Percentiles rank a stretch among this genome's conserved stretches.
Conservation (phyloP, 1,140 invertebrate species). For the Brachionus paranguensis region DNA sequence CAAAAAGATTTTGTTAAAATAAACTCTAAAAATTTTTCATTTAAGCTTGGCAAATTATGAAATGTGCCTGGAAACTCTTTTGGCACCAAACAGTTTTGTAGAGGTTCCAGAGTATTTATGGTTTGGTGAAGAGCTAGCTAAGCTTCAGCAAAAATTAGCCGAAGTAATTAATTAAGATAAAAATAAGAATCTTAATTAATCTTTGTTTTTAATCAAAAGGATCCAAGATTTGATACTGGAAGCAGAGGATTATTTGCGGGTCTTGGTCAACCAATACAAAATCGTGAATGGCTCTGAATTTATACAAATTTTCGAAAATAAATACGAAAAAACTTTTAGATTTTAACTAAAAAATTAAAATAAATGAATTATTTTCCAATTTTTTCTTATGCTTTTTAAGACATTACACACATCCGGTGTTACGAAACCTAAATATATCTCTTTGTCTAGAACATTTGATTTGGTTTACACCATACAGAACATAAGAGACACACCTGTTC, state of each 20-base stretch:
- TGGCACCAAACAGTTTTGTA: not conserved
- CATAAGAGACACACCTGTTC: constrained; percentile 6
- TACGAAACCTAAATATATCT: not conserved
- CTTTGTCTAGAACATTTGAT: not conserved
- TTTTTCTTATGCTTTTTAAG: not conserved
- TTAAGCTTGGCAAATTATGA: constrained; percentile 10
- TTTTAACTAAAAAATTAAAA: constrained; percentile 12
- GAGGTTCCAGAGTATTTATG: constrained; percentile 28
- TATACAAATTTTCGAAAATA: not conserved
- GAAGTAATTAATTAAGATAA: not conserved
- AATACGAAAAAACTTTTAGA: not conserved
- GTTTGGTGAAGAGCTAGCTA: constrained; percentile 16
- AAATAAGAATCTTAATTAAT: not conserved
- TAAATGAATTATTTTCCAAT: not conserved
- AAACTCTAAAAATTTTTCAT: not conserved
- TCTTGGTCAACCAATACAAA: not conserved
- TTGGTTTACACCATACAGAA: not conserved
- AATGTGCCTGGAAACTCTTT: not conserved
- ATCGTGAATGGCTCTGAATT: constrained; percentile 17
- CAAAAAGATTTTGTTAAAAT: not conserved
- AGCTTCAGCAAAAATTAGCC: not conserved
- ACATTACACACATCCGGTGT: not conserved
- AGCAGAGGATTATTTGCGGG: not conserved
- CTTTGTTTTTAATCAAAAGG: not conserved
- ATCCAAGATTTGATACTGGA: not conserved